phyloP scores from a whole-genome alignment of 2,888 invertebrate species.

The Melanotus villosus region DNA sequence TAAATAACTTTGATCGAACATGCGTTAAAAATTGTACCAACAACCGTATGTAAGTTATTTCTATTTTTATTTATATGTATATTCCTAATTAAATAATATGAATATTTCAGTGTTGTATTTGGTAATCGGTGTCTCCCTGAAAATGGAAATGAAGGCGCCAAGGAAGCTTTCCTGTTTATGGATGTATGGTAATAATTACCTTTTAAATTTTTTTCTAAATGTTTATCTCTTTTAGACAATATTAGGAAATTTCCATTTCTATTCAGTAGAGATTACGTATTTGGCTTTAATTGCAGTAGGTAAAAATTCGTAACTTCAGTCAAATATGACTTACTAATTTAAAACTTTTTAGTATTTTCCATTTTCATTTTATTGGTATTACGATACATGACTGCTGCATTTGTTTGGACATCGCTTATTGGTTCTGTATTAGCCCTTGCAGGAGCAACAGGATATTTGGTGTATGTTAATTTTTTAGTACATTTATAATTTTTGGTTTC shows the following conservation, averaged over 20 bases:
- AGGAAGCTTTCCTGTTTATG: too few relatives aligned
- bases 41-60: too few relatives aligned
- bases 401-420: background rate
- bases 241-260: background rate
- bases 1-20: background rate
- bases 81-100: too few relatives aligned
- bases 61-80: too few relatives aligned
- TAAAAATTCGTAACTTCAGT: background rate
- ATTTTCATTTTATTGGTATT: background rate
- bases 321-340: background rate
- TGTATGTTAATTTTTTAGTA: too few relatives aligned
- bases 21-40: background rate
- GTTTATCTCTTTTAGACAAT: too few relatives aligned
- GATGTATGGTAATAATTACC: too few relatives aligned
- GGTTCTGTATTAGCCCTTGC: background rate
- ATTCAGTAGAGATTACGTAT: background rate
- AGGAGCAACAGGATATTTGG: background rate
- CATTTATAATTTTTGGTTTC: too few relatives aligned
- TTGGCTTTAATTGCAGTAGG: background rate
- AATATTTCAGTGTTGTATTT: too few relatives aligned
- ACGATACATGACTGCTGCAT: background rate
- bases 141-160: too few relatives aligned
- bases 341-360: background rate
- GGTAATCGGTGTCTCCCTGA: too few relatives aligned
- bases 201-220: background rate